Evolutionary conservation across 2,888 invertebrate genomes (phyloP), one percentile per base, ranked within the genome.

Genomic region (Drosophila percnosoma): DNA sequence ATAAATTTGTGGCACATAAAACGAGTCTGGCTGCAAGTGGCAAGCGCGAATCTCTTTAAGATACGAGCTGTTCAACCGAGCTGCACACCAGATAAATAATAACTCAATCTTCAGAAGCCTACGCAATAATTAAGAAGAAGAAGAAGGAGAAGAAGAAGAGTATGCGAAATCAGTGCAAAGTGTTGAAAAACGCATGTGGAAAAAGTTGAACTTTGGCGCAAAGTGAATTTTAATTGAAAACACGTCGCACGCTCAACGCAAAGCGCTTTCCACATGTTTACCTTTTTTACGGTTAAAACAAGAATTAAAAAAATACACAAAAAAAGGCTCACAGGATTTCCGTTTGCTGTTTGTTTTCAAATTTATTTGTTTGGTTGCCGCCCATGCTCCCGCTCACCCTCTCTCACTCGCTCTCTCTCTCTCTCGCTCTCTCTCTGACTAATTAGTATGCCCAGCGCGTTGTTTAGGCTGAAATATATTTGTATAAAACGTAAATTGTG

Each of bases 1-100:
- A 87, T 89, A 89, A 89, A 87, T 89, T 81, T 79, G 79, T 84
- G 86, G 85, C 81, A 87, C 84, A 89, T 76, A 78, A 79, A 83
- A 88, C 55, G 40, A 29, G 29, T 40, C 55, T 29, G n/a, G 55
- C 27, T 69, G 63, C 73, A 60, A 57, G 29, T 36, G 18, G n/a
- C 65, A 57, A 31, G 27, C 66, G 48, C 24, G 67, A 13, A 36
- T 68, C 55, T 66, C 55, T 49, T 53, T 18, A 65, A 72, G 75
- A 80, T 73, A 70, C 82, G 89, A 89, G 85, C 83, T 89, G 88
- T 85, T 90, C 82, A 88, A 75, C 89, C 76, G 62, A 61, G 66
- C 45, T 68, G 59, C 64, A 60, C 62, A 62, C 66, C 68, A 75
- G 64, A 81, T 68, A 82, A 75, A 89, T 87, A 87, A 89, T 82